Evolutionary conservation across 2,797 vertebrate genomes (phyloP).

Genomic region (Lutjanus campechanus): DNA sequence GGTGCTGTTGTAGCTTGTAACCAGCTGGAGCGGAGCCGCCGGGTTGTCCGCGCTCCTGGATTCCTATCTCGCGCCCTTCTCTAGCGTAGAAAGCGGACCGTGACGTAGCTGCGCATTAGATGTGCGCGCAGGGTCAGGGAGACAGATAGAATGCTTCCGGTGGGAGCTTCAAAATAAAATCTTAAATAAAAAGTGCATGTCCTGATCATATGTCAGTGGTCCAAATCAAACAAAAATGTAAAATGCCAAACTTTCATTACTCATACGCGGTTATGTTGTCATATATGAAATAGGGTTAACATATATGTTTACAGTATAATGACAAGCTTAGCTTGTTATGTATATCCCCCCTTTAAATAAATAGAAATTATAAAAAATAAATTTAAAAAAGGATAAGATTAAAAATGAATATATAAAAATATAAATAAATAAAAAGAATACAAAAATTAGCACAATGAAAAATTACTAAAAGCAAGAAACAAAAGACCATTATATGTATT

Average conservation of each 20-base stretch:
- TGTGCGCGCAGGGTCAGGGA: slow-evolving; percentile 49
- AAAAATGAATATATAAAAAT: no score
- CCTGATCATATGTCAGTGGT: no score
- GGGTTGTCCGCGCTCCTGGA: slow-evolving; percentile 75
- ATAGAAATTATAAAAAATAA: no score
- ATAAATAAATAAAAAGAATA: no score
- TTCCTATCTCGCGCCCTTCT: slow-evolving; percentile 88
- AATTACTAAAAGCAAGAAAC: neutral
- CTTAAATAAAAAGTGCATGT: no score
- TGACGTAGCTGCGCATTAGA: slow-evolving; percentile 71
- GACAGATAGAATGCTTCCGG: neutral
- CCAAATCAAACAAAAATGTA: no score
- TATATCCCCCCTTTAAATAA: no score
- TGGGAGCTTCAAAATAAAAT: slow-evolving; percentile 40
- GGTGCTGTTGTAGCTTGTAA: neutral
- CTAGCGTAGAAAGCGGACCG: slow-evolving; percentile 22
- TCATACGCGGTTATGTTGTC: neutral
- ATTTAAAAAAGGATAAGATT: no score
- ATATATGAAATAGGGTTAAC: no score
- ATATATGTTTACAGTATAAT: neutral
- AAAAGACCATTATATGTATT: neutral
- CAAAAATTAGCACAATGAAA: no score
- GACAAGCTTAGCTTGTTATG: neutral
- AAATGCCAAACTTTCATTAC: neutral
- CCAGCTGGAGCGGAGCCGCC: slow-evolving; percentile 48